A percentile compares a stretch with the other conserved stretches of the same genome.
Conservation (phyloP, 2,888 invertebrate species). For the Chymomyza procnemis region DNA sequence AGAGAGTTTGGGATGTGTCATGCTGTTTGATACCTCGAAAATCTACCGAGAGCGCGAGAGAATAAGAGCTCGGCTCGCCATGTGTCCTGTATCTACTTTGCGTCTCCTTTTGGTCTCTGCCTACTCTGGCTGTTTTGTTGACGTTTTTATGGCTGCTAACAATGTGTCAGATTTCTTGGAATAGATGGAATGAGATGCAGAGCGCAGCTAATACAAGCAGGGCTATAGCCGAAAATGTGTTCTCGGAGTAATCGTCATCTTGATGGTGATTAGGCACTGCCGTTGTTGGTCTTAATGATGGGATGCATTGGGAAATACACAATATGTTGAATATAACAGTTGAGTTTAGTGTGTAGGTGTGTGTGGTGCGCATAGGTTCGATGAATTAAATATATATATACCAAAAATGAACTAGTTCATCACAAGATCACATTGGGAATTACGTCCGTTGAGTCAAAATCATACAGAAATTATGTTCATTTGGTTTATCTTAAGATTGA, state of each 20-base stretch:
- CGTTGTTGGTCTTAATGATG: not conserved
- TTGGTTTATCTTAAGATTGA: too few species aligned
- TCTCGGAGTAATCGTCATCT: conserved; percentile 9
- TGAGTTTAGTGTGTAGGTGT: not conserved
- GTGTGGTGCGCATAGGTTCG: too few species aligned
- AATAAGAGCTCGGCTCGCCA: conserved; percentile 49
- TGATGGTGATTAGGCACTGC: not conserved
- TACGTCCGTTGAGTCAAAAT: too few species aligned
- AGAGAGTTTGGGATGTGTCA: conserved; percentile 43
- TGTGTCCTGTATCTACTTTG: conserved; percentile 47
- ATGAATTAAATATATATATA: too few species aligned
- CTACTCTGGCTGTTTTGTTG: conserved; percentile 36
- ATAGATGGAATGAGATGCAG: conserved; percentile 44
- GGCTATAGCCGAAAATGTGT: conserved; percentile 15
- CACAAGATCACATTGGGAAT: too few species aligned
- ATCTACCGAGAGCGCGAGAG: conserved; percentile 33
- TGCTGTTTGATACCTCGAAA: conserved; percentile 59
- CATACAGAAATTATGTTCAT: too few species aligned
- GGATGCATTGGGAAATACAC: not conserved
- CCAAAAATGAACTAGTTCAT: too few species aligned
- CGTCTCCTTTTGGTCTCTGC: not conserved
- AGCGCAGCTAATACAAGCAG: conserved; percentile 10
- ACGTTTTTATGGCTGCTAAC: conserved; percentile 69
- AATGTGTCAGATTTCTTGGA: conserved; percentile 70
- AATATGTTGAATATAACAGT: not conserved